A percentile compares a stretch with the other conserved stretches of the same genome.
These are phyloP conservation scores for Agonopterix alstromeriana DNA, from an alignment of 2,888 invertebrate species.

Conservation along the genomic window DNA sequence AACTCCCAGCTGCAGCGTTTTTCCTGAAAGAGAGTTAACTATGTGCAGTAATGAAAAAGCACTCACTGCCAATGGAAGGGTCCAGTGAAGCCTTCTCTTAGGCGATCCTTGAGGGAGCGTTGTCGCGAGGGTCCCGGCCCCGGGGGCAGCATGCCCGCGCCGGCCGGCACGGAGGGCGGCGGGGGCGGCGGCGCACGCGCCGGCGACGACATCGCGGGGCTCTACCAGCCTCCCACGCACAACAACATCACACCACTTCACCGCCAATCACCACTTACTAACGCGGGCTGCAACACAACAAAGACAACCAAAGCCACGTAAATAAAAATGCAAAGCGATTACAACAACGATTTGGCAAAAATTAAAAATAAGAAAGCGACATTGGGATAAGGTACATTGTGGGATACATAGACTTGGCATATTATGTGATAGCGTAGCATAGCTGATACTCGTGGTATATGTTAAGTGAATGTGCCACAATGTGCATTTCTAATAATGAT, in stretches of 20 bases:
- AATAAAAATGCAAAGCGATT: slow-evolving; percentile 55
- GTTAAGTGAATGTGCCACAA: too few relatives aligned
- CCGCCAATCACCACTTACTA: slow-evolving; percentile 43
- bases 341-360: background rate
- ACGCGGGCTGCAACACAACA: slow-evolving; percentile 69
- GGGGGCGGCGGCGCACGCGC: slow-evolving; percentile 26
- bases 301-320: slow-evolving; percentile 65
- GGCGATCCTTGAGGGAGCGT: slow-evolving; percentile 85
- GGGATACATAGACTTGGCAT: too few relatives aligned
- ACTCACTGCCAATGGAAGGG: slow-evolving; percentile 91
- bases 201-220: slow-evolving; percentile 30
- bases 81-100: slow-evolving; percentile 87
- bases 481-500: too few relatives aligned
- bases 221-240: slow-evolving; percentile 26
- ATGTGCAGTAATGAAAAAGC: slow-evolving; percentile 7
- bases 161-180: slow-evolving; percentile 44
- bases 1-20: background rate
- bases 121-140: slow-evolving; percentile 81
- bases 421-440: too few relatives aligned
- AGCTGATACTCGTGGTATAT: too few relatives aligned
- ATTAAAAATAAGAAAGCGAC: background rate
- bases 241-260: slow-evolving; percentile 51
- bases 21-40: background rate
- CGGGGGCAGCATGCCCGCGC: slow-evolving; percentile 63
- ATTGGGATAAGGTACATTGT: too few relatives aligned